phyloP scores from a whole-genome alignment of 2,113 vertebrate genomes.

The Tringa solitaria region DNA sequence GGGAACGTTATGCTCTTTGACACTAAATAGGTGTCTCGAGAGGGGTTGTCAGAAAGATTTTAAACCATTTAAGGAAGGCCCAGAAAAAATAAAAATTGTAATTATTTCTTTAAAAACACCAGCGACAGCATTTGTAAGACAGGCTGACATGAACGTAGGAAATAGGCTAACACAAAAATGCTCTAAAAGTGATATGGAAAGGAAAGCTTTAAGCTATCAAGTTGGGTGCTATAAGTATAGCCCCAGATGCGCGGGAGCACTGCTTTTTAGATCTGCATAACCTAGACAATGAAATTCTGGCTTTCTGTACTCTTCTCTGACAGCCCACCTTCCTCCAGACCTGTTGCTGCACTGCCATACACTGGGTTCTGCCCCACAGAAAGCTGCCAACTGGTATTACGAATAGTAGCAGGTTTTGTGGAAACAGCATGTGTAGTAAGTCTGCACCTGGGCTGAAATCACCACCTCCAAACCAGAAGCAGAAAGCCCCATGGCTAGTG shows the following conservation, averaged over 20 bases:
- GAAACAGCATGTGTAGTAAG: not conserved
- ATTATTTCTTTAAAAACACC: slow-evolving; percentile 20
- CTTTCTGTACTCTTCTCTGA: not conserved
- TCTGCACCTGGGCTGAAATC: not conserved
- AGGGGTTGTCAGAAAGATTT: slow-evolving; percentile 59
- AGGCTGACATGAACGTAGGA: not conserved
- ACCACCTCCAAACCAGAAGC: not conserved
- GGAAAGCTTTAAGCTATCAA: not conserved
- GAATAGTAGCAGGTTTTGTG: not conserved
- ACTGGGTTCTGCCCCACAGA: not conserved
- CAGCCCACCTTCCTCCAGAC: not conserved
- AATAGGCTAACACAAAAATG: not conserved
- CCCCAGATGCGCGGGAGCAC: not conserved
- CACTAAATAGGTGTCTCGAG: slow-evolving; percentile 59
- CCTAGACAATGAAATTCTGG: not conserved
- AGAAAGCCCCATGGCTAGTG: not conserved
- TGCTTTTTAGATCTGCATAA: not conserved
- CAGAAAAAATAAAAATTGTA: not conserved
- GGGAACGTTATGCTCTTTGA: slow-evolving; percentile 72
- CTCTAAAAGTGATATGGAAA: not conserved
- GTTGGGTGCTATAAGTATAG: not conserved
- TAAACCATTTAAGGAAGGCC: slow-evolving; percentile 33
- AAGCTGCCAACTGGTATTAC: not conserved
- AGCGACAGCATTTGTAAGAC: not conserved
- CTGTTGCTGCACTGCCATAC: not conserved